phyloP scores from a whole-genome alignment of 2,113 vertebrate species.

The Mungos mungo region DNA sequence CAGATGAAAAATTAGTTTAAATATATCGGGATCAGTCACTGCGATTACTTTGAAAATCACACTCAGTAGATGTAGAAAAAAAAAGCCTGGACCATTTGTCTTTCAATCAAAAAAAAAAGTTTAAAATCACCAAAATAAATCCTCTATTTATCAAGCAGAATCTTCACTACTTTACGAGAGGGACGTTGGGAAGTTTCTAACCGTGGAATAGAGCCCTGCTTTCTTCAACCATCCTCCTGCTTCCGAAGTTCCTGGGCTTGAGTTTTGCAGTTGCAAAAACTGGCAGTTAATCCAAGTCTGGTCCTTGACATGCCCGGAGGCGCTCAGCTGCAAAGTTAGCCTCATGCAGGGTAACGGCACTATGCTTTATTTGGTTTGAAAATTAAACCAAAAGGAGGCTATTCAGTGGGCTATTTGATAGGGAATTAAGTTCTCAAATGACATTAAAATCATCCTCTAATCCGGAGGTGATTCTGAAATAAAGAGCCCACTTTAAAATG shows the following conservation, averaged over 20 bases:
- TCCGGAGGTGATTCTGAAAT: constrained; percentile 69
- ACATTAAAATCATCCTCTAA: constrained; percentile 71
- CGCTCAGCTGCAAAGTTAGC: constrained; percentile 45
- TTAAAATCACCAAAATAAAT: not conserved
- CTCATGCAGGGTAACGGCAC: not conserved
- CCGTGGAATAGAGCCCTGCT: not conserved
- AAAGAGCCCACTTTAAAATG: constrained; percentile 54
- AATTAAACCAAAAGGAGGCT: constrained; percentile 70
- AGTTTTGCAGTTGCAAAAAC: constrained; percentile 56
- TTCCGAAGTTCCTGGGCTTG: not conserved
- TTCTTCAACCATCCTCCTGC: not conserved
- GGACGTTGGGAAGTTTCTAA: not conserved
- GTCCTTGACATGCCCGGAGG: constrained; percentile 52
- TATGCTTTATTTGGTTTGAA: constrained; percentile 71
- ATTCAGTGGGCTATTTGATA: constrained; percentile 64
- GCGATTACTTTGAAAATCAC: not conserved
- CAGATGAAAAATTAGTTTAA: not conserved
- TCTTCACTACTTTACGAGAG: constrained; percentile 10
- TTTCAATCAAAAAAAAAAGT: not conserved
- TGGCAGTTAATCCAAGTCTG: constrained; percentile 19
- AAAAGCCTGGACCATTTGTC: not conserved
- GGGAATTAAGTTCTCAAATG: constrained; percentile 74
- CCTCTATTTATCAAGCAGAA: not conserved
- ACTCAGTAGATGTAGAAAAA: not conserved
- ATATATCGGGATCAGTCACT: not conserved